phyloP scores from a whole-genome alignment of 2,888 invertebrate species.

The Trichacis sp. region DNA sequence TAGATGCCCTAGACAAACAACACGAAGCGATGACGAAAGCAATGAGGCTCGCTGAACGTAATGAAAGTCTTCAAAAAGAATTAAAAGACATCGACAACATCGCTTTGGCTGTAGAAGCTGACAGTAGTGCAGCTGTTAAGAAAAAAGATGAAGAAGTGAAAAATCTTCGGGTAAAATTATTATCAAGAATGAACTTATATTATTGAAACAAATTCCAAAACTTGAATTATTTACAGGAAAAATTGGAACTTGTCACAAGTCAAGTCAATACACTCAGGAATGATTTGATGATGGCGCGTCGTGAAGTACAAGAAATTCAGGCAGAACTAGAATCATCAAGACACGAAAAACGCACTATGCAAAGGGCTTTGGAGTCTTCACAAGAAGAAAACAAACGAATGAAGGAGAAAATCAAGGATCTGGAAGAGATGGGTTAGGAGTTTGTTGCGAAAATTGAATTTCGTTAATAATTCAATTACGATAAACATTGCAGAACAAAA shows the following conservation, averaged over 20 bases:
- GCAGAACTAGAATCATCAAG: conserved; percentile 70
- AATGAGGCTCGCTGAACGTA: conserved; percentile 79
- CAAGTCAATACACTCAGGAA: conserved; percentile 70
- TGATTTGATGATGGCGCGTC: conserved; percentile 68
- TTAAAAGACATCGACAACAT: conserved; percentile 80
- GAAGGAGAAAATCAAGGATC: conserved; percentile 73
- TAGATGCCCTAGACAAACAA: conserved; percentile 75
- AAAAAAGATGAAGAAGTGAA: conserved; percentile 71
- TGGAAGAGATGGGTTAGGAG: conserved; percentile 73
- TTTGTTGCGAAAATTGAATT: conserved; percentile 7
- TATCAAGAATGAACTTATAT: too few species aligned
- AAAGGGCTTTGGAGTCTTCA: conserved; percentile 72
- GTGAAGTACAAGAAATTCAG: conserved; percentile 68
- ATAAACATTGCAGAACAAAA: conserved; percentile 68
- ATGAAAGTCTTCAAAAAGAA: conserved; percentile 78
- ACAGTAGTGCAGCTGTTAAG: conserved; percentile 79
- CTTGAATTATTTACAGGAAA: too few species aligned
- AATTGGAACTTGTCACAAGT: conserved; percentile 68
- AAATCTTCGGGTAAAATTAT: too few species aligned
- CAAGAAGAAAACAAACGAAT: conserved; percentile 73
- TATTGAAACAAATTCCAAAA: too few species aligned
- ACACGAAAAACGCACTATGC: conserved; percentile 73
- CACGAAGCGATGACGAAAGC: conserved; percentile 87
- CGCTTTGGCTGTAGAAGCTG: conserved; percentile 81
- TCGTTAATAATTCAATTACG: conserved; percentile 11